Evolutionary conservation across 2,797 vertebrate species (phyloP).

Genomic region (Crenuchus spilurus): DNA sequence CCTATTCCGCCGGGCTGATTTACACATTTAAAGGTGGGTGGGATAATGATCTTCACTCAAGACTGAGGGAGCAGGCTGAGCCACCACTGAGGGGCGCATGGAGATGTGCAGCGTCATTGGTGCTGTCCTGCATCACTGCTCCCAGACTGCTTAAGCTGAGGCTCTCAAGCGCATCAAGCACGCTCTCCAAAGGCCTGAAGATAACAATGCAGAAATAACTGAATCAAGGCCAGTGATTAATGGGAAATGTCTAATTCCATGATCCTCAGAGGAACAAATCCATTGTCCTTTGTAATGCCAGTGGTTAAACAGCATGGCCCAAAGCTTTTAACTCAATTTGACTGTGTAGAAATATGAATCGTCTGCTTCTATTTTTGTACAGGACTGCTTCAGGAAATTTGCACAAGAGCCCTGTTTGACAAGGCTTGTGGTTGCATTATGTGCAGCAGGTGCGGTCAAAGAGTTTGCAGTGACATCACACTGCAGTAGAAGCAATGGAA

Average conservation of each 20-base stretch:
- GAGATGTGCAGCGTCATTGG: conserved; percentile 21
- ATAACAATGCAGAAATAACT: conserved; percentile 26
- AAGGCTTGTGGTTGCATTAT: conserved; percentile 59
- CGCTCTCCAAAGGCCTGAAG: conserved; percentile 37
- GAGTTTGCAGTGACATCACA: conserved; percentile 62
- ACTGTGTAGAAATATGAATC: conserved; percentile 11
- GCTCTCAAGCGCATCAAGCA: conserved; percentile 55
- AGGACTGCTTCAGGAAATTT: conserved; percentile 9
- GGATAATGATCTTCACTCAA: conserved; percentile 9
- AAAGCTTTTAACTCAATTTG: not conserved
- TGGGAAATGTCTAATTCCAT: conserved; percentile 33
- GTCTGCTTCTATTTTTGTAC: conserved; percentile 1
- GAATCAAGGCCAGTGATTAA: conserved; percentile 52
- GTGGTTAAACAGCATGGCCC: not conserved
- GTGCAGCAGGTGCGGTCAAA: conserved; percentile 48
- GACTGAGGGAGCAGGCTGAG: not conserved
- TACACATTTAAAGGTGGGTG: conserved; percentile 34
- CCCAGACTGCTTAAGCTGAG: conserved; percentile 59
- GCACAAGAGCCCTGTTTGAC: not conserved
- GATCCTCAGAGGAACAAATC: conserved; percentile 29
- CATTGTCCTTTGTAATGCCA: conserved; percentile 22
- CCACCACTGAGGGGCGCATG: not conserved
- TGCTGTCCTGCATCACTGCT: conserved; percentile 23
- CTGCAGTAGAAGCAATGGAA: conserved; percentile 55
- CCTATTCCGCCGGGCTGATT: conserved; percentile 27